phyloP scores from a whole-genome alignment of 1,140 invertebrate species.

The Acromyrmex heyeri region DNA sequence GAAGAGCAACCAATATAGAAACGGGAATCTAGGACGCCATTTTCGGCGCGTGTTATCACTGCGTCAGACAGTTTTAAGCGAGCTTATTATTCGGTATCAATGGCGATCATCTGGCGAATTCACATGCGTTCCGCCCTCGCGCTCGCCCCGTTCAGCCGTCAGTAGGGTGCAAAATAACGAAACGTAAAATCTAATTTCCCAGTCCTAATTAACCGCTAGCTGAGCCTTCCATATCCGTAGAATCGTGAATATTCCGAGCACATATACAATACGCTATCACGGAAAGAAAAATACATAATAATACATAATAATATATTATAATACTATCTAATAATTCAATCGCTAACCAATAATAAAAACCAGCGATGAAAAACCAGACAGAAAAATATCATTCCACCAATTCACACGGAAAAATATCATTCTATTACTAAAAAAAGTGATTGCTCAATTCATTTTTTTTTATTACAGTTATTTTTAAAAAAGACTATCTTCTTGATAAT shows the following conservation, averaged over 20 bases:
- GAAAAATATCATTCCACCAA: too few species aligned
- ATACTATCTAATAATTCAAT: conserved; percentile 8
- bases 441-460: too few species aligned
- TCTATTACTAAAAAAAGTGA: too few species aligned
- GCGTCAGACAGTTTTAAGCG: conserved; percentile 76
- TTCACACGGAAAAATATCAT: too few species aligned
- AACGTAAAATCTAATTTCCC: conserved; percentile 75
- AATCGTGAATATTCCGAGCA: neutral
- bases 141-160: neutral
- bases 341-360: neutral
- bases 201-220: conserved; percentile 71
- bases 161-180: conserved; percentile 72
- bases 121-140: conserved; percentile 70
- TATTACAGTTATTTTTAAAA: too few species aligned
- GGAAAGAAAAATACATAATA: neutral
- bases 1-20: conserved; percentile 17
- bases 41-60: conserved; percentile 54
- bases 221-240: conserved; percentile 6
- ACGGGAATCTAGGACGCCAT: conserved; percentile 32
- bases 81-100: conserved; percentile 82
- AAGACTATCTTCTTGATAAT: too few species aligned
- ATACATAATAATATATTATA: too few species aligned
- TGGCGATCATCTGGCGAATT: conserved; percentile 82
- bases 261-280: neutral
- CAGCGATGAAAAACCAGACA: neutral